Conservation (phyloP, 1,140 invertebrate species). For the Oreohelix idahoensis region DNA sequence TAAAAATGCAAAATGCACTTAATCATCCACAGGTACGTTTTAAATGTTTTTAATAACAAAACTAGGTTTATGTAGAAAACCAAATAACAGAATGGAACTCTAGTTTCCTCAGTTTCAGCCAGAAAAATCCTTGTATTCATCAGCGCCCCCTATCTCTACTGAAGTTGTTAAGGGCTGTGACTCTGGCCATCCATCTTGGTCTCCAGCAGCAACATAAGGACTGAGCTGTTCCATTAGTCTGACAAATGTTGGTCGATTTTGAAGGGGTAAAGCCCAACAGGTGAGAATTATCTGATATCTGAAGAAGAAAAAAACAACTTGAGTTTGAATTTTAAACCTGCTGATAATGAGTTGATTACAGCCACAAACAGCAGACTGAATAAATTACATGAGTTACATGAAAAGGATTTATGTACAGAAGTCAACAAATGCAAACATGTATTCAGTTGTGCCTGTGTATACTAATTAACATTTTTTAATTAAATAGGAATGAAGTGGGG, state of each 20-base stretch:
- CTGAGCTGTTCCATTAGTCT: slow-evolving; percentile 54
- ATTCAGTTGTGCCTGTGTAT: too few relatives aligned
- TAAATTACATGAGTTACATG: too few relatives aligned
- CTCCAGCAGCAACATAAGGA: slow-evolving; percentile 46
- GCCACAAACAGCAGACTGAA: too few relatives aligned
- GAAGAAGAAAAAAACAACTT: slow-evolving; percentile 3
- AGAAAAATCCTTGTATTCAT: slow-evolving; percentile 60
- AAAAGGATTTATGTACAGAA: too few relatives aligned
- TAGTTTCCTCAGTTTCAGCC: slow-evolving; percentile 47
- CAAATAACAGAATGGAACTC: neutral
- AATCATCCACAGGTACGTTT: neutral
- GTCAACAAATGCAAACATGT: too few relatives aligned
- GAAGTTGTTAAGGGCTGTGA: slow-evolving; percentile 53
- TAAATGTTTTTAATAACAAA: neutral
- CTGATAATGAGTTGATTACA: neutral
- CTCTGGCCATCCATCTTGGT: slow-evolving; percentile 38
- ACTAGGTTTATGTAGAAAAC: neutral
- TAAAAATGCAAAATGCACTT: neutral
- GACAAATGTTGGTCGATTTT: slow-evolving; percentile 85
- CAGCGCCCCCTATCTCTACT: slow-evolving; percentile 51
- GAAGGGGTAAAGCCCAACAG: slow-evolving; percentile 88
- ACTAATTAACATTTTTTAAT: too few relatives aligned
- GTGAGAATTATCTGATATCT: slow-evolving; percentile 87
- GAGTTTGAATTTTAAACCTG: neutral
- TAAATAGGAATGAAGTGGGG: too few relatives aligned